Base-by-base conservation (phyloP, 1,140 invertebrate genomes). In the Zaprionus tsacasi region DNA sequence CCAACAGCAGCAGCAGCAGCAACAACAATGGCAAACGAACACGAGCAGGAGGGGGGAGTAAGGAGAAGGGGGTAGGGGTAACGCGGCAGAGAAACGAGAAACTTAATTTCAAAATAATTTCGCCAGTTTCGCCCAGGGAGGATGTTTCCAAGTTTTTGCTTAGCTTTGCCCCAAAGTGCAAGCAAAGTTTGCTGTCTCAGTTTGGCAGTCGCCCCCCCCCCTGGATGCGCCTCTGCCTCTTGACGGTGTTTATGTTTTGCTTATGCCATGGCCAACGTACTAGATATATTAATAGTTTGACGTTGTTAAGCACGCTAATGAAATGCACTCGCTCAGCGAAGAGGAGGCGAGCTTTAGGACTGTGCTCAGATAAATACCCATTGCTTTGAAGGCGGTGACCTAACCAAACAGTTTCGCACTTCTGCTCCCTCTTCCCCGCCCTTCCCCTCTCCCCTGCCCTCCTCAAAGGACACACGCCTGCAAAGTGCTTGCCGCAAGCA, bases 101-200 rank as follows among this genome's bases (percentile, higher is more conserved):
- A 87, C 83, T 87, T 87, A 87, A 88, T 87, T 87, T 87, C 83
- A 80, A 88, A 87, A 87, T 87, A 82, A 87, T 89, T 88, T 87
- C 63, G 50, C 17, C 69, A 66, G 68, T 77, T 77, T 74, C 30
- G 40, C 40, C 40, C 40, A 21, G 1, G 21, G 70, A 59, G 48
- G 17, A 70, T 63, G 78, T 36, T 69, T 25, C 40, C 64, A 78
- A 87, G 77, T 80, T 88, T 83, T 69, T 48, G 81, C 66, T 80
- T 68, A 76, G 76, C 72, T 71, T 73, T 65, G 48, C 52, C 63
- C 63, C 45, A 61, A 66, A 70, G 60, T 70, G 58, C 55, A 73
- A 52, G 54, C 56, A 82, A 86, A 86, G 65, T 86, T 86, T 88
- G 76, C 70, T 73, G 54, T 73, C 69, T 68, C 73, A 79, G 56